These are phyloP conservation scores for Grapholita molesta DNA, from an alignment of 1,140 invertebrate genomes.

Conservation along the genomic window DNA sequence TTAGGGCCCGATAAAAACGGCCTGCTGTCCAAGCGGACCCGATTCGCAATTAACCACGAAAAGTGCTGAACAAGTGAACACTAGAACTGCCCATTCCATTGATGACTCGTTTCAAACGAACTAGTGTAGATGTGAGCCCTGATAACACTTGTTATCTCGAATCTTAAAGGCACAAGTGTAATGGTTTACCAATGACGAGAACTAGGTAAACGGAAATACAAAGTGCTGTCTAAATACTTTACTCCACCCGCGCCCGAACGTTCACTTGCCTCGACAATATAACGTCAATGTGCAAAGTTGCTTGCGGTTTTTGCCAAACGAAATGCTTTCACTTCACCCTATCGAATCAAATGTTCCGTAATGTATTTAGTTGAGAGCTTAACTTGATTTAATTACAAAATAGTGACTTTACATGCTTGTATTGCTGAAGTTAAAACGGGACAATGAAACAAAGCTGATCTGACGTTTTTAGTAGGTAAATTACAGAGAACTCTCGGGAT, in stretches of 20 bases:
- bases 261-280: conserved; percentile 46
- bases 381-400: conserved; percentile 14
- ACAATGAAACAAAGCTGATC: neutral
- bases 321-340: conserved; percentile 34
- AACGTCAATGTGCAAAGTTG: conserved; percentile 51
- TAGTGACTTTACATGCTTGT: conserved; percentile 12
- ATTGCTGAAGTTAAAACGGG: neutral
- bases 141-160: too few relatives aligned
- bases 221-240: conserved; percentile 69
- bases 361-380: conserved; percentile 4
- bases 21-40: conserved; percentile 61
- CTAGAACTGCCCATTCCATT: conserved; percentile 23
- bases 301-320: conserved; percentile 57
- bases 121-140: neutral
- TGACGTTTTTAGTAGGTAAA: conserved; percentile 27
- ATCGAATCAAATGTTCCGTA: conserved; percentile 41
- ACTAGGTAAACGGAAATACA: neutral
- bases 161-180: neutral
- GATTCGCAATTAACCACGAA: conserved; percentile 68
- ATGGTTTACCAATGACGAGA: neutral
- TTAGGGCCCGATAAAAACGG: conserved; percentile 62
- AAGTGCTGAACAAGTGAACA: conserved; percentile 66
- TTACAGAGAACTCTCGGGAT: conserved; percentile 58
- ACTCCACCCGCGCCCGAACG: conserved; percentile 43
- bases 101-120: neutral